Evolutionary conservation across 1,140 invertebrate species (phyloP).

Genomic region (Hyposmocoma kahamanoa): DNA sequence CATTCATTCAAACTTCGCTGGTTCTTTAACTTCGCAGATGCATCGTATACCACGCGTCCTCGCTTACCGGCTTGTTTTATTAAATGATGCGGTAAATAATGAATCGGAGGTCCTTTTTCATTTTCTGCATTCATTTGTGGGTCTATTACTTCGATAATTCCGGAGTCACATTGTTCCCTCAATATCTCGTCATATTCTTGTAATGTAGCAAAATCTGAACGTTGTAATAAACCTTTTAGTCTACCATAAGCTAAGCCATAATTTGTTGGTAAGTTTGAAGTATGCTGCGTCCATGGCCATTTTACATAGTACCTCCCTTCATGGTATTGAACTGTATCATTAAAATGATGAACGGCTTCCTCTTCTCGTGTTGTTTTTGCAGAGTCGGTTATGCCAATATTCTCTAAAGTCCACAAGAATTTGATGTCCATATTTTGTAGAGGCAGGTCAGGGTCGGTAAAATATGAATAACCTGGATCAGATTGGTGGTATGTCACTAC

Average conservation of each 20-base stretch:
- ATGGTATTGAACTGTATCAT: too few relatives aligned
- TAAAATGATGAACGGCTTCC: too few relatives aligned
- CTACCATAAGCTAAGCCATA: constrained; percentile 17
- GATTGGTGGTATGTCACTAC: too few relatives aligned
- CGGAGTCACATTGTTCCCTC: constrained; percentile 12
- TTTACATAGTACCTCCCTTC: constrained; percentile 21
- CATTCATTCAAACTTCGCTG: constrained; percentile 20
- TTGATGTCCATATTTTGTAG: too few relatives aligned
- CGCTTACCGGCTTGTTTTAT: constrained; percentile 5
- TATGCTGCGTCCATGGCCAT: constrained; percentile 23
- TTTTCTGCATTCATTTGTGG: not conserved
- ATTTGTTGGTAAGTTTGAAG: constrained; percentile 16
- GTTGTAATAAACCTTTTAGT: constrained; percentile 13
- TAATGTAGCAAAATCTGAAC: constrained; percentile 4
- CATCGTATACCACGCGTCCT: constrained; percentile 17
- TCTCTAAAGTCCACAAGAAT: too few relatives aligned
- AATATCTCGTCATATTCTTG: constrained; percentile 4
- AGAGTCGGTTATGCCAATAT: too few relatives aligned
- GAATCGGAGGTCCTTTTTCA: constrained; percentile 4
- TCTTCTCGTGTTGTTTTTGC: too few relatives aligned
- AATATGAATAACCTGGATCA: too few relatives aligned
- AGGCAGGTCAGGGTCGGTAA: too few relatives aligned
- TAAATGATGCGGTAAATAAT: constrained; percentile 17
- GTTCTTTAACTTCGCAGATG: constrained; percentile 14
- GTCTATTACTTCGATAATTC: constrained; percentile 19